phyloP scores from a whole-genome alignment of 2,797 vertebrate genomes.

The Hapalemur alaotrensis region DNA sequence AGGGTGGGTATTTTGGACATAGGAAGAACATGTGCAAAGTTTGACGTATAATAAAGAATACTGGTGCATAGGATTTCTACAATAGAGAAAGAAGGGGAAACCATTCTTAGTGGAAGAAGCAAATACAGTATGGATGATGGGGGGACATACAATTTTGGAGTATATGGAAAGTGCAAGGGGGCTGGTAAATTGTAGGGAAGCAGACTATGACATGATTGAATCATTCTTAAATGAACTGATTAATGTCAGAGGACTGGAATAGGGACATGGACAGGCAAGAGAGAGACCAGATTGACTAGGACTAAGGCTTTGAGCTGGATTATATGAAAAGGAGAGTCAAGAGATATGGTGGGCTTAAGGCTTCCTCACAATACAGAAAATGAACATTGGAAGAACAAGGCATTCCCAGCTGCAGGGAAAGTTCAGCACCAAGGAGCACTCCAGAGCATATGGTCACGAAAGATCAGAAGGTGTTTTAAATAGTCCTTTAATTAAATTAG shows the following conservation, averaged over 20 bases:
- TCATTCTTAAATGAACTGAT: background rate
- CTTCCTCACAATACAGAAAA: background rate
- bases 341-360: background rate
- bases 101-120: background rate
- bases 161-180: background rate
- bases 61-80: background rate
- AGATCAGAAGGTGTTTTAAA: background rate
- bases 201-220: background rate
- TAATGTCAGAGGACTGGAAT: background rate
- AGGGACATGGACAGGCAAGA: background rate
- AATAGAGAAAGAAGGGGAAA: background rate
- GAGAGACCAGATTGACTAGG: background rate
- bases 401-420: background rate
- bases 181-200: background rate
- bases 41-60: background rate
- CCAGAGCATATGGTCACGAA: background rate
- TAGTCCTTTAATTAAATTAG: background rate
- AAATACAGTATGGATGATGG: background rate
- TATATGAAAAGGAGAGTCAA: background rate
- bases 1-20: background rate
- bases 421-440: background rate
- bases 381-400: background rate
- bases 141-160: background rate
- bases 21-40: background rate
- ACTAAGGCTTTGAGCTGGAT: background rate